These are phyloP conservation scores for Lampris incognitus DNA, from an alignment of 2,113 vertebrate species.

Conservation along the genomic window DNA sequence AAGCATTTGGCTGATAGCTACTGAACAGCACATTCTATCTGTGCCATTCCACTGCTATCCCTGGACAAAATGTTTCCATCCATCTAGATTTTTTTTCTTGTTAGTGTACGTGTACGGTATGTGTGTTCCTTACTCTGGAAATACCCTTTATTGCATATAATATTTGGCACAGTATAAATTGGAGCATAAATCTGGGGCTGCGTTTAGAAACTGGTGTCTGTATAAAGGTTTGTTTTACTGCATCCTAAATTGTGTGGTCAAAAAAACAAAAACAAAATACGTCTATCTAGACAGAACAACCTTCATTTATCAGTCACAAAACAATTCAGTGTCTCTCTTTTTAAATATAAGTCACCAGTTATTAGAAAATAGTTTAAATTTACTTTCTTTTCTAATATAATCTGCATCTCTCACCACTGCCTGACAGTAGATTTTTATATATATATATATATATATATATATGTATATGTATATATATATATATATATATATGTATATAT, in stretches of 20 bases:
- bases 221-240: slow-evolving; percentile 84
- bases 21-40: slow-evolving; percentile 81
- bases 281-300: slow-evolving; percentile 78
- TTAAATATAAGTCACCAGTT: slow-evolving; percentile 93
- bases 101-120: slow-evolving; percentile 23
- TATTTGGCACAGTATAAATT: slow-evolving; percentile 92
- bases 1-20: slow-evolving; percentile 85
- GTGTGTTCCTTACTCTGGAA: slow-evolving; percentile 65
- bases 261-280: slow-evolving; percentile 81
- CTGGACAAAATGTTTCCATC: slow-evolving; percentile 65
- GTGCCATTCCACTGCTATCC: slow-evolving; percentile 73
- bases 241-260: slow-evolving; percentile 83
- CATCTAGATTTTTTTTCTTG: slow-evolving; percentile 56
- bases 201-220: slow-evolving; percentile 85
- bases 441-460: slow-evolving; percentile 80
- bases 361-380: slow-evolving; percentile 94
- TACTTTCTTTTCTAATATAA: slow-evolving; percentile 88
- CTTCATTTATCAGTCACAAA: slow-evolving; percentile 76
- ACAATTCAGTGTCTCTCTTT: slow-evolving; percentile 76
- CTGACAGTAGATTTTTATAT: slow-evolving; percentile 85
- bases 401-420: slow-evolving; percentile 88
- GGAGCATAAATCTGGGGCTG: slow-evolving; percentile 79
- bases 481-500: too few relatives aligned
- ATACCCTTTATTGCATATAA: slow-evolving; percentile 88
- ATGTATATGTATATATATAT: too few relatives aligned